Base-by-base conservation (phyloP, 2,888 invertebrate species). In the Epirrita christyi region DNA sequence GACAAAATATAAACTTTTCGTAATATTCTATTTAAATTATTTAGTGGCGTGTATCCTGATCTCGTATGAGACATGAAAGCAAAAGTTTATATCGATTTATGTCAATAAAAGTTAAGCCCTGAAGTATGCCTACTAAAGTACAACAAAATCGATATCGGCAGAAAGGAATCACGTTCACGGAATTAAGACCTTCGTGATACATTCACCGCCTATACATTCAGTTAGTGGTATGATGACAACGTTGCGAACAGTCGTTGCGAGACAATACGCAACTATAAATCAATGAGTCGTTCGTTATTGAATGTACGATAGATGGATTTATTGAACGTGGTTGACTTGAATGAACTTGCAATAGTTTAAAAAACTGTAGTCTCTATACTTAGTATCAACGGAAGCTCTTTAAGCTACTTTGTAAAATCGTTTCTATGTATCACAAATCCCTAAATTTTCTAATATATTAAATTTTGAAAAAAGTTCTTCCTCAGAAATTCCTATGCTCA, bases 371-470 rank as follows among this genome's bases (percentile, higher is more conserved):
- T 29, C 1, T 29, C 9, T 29, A 29, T 29, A 29, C 21, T 21
- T 3, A 3, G 2, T 21, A 21, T 21, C n/a, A n/a, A 21, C 21
- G 21, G n/a, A 21, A 21, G 2, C 21, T 21, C 21, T 21, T 21
- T 21, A 21, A 3, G 2, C 4, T 21, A 21, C 21, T 21, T 21
- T 21, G 4, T 21, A 21, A 3, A 21, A 21, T 21, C 21, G 21
- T 21, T 21, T 21, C 21, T 21, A n/a, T 21, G 4, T 21, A 21
- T 21, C 21, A 36, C 47, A 34, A 49, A 45, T 44, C 44, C 60
- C 47, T 15, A n/a, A 21, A 58, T 66, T n/a, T n/a, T n/a, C n/a
- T n/a, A n/a, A n/a, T n/a, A n/a, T n/a, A n/a, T n/a, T n/a, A n/a
- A n/a, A n/a, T n/a, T n/a, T 2, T 2, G 21, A 21, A 21, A 21